Evolutionary conservation across 2,888 invertebrate species (phyloP), one percentile per base, ranked within the genome.

Genomic region (Drosophila birchii): DNA sequence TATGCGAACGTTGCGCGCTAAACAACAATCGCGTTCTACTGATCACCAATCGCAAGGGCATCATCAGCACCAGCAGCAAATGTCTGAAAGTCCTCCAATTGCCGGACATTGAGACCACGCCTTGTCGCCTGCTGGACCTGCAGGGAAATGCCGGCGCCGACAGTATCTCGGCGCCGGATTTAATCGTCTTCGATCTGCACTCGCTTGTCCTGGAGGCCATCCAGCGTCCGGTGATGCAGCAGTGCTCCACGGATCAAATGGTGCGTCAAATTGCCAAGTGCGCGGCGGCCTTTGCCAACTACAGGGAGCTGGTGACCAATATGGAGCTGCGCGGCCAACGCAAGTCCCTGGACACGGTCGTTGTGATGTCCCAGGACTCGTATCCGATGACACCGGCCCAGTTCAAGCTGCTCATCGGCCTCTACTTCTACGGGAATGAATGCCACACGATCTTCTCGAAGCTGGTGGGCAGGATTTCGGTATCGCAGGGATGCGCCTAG

Each of bases 131-230:
- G 14, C 59, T 88, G 44, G 75, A 81, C 0, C 55, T 88, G 11
- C 80, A 80, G 34, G 34, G n/a, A 9, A 4, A 4, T 36, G 3
- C 16, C 16, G 3, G 16, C 43, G 16, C 34, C 3, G 20, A 20
- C 8, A 32, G 20, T 1, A 34, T 0, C 18, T 5, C 36, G 0
- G 8, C 16, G 20, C 90, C 90, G 0, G 61, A 79, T 11, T 20
- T 91, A 5, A 74, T 90, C 1, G 55, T 85, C 11, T 83, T 90
- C n/a, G 91, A 90, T 56, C 63, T 90, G 64, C 57, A 79, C 2
- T 80, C 85, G 0, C 57, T 86, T 7, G 61, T 86, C 9, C 6
- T 41, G 47, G 76, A 81, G 14, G 47, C 78, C 9, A 51, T 75
- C 5, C 47, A 68, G 39, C 80, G 79, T 0, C 86, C 83, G 1